phyloP scores from a whole-genome alignment of 2,888 invertebrate genomes.

The Megalurothrips usitatus region DNA sequence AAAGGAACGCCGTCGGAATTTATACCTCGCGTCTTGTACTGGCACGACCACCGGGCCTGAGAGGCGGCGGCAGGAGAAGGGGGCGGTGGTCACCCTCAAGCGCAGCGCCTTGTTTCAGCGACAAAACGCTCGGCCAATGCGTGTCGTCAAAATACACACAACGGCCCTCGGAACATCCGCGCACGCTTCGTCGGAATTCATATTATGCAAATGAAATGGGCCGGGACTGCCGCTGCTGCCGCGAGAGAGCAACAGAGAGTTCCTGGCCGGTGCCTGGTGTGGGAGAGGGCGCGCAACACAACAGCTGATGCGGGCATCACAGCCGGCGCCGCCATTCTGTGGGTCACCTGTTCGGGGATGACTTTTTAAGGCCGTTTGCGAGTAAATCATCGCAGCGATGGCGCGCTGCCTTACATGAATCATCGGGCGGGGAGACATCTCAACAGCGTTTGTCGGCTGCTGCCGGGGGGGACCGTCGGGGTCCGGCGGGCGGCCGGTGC shows the following conservation, averaged over 20 bases:
- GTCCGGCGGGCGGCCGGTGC: neutral
- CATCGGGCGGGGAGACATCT: neutral
- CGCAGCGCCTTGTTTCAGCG: too few relatives aligned
- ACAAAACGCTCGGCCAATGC: neutral
- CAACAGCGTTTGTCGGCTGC: slow-evolving; percentile 14
- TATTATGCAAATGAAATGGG: slow-evolving; percentile 21
- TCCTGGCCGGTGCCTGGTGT: neutral
- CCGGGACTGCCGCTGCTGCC: neutral
- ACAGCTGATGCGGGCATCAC: too few relatives aligned
- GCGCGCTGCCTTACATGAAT: slow-evolving; percentile 18
- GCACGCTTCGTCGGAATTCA: neutral
- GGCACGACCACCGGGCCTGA: too few relatives aligned
- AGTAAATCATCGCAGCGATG: slow-evolving; percentile 9
- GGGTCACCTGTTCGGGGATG: slow-evolving; percentile 19
- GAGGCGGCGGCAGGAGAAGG: neutral
- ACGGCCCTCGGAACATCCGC: neutral
- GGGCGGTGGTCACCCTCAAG: neutral
- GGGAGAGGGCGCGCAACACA: too few relatives aligned
- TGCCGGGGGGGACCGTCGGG: neutral
- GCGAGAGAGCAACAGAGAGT: neutral
- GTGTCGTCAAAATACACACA: neutral
- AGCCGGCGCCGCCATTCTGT: neutral
- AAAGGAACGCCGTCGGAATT: slow-evolving; percentile 23
- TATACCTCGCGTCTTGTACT: neutral
- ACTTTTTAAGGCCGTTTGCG: slow-evolving; percentile 21